Percentiles rank a stretch among this genome's conserved stretches.
Conservation (phyloP, 2,888 invertebrate genomes). For the Gryllus longicercus region DNA sequence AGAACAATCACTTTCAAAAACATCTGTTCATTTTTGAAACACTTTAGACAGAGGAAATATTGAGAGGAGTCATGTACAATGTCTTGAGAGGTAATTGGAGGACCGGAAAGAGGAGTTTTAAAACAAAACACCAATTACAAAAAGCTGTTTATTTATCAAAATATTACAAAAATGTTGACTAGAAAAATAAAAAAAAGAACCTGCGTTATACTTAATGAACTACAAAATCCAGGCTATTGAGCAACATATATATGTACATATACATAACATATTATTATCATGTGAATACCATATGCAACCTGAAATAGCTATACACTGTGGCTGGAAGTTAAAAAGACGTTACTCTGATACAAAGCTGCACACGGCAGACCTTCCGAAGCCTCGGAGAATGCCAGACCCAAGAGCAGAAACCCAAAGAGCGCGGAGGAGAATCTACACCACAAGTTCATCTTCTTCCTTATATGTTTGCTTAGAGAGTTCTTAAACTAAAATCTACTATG, state of each 20-base stretch:
- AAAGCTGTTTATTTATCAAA: conserved; percentile 34
- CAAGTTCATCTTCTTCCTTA: background rate
- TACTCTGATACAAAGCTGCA: background rate
- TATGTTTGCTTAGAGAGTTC: background rate
- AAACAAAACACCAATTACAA: conserved; percentile 24
- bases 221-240: conserved; percentile 21
- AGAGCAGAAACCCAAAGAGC: conserved; percentile 10
- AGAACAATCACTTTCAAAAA: no score
- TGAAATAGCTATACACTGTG: conserved; percentile 3
- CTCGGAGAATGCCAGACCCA: background rate
- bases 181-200: conserved; percentile 32
- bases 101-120: background rate
- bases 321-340: background rate
- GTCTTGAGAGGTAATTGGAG: background rate
- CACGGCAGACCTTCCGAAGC: background rate
- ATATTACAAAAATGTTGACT: conserved; percentile 34
- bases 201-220: conserved; percentile 24
- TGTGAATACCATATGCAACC: conserved; percentile 17
- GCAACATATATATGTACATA: conserved; percentile 20
- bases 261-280: conserved; percentile 12
- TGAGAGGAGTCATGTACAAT: no score
- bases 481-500: background rate
- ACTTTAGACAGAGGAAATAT: no score
- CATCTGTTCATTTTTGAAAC: no score
- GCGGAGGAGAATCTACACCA: background rate